These are phyloP conservation scores for Vireo griseus DNA, from an alignment of 2,797 vertebrate species.

Conservation along the genomic window DNA sequence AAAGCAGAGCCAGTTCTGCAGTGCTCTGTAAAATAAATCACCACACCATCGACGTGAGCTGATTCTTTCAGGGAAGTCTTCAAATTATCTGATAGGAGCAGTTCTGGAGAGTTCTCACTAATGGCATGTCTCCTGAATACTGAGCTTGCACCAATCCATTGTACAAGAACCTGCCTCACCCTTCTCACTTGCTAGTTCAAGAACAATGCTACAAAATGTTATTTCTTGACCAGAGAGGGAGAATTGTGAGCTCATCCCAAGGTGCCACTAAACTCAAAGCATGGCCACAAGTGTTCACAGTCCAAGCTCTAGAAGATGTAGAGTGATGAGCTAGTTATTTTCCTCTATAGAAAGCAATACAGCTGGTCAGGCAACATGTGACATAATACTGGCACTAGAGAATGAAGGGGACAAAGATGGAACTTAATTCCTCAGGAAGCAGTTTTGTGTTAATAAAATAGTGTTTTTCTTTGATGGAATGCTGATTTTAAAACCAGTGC, in stretches of 20 bases:
- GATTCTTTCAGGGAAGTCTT: neutral
- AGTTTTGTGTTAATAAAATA: neutral
- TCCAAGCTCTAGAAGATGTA: neutral
- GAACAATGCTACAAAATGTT: neutral
- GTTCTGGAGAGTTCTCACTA: neutral
- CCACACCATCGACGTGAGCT: rapidly evolving
- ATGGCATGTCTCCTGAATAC: neutral
- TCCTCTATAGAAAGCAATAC: neutral
- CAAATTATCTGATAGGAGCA: neutral
- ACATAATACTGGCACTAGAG: neutral
- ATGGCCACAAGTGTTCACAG: neutral
- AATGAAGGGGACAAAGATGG: neutral
- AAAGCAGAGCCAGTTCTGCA: neutral
- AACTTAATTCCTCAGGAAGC: neutral
- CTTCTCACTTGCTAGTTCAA: neutral
- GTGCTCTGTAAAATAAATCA: neutral
- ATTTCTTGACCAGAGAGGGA: neutral
- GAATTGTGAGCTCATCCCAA: neutral
- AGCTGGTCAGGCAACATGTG: neutral
- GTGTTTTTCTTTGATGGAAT: neutral
- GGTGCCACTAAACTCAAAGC: neutral
- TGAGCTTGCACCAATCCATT: neutral
- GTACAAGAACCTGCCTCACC: neutral
- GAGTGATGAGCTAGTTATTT: neutral
- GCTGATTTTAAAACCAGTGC: neutral